Evolutionary conservation across 2,888 invertebrate species (phyloP).

Genomic region (Drosophila atripex): DNA sequence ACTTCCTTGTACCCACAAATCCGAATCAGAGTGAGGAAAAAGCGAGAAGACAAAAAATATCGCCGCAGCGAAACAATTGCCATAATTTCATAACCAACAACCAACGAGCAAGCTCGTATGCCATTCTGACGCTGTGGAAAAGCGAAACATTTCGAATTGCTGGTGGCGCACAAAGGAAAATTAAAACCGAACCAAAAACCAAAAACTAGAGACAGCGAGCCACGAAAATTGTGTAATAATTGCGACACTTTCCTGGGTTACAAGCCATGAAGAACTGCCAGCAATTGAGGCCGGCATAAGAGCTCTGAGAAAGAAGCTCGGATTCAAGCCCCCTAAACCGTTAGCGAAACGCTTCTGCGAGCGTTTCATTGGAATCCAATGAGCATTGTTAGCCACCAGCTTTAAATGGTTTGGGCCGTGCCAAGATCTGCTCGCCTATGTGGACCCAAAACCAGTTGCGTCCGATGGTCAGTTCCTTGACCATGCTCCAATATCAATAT

Average conservation of each 20-base stretch:
- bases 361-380: conserved; percentile 55
- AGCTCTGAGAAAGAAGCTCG: conserved; percentile 39
- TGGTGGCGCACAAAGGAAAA: conserved; percentile 47
- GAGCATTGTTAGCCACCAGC: conserved; percentile 33
- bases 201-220: conserved; percentile 31
- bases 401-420: conserved; percentile 8
- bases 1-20: conserved; percentile 44
- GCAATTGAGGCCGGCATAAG: conserved; percentile 15
- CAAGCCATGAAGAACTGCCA: conserved; percentile 46
- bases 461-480: conserved; percentile 52
- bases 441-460: conserved; percentile 53
- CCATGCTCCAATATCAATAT: conserved; percentile 66
- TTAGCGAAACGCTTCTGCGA: conserved; percentile 17
- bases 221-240: conserved; percentile 69
- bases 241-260: conserved; percentile 63
- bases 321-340: conserved; percentile 12
- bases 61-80: conserved; percentile 62
- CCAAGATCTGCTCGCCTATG: conserved; percentile 29
- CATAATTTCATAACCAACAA: conserved; percentile 66
- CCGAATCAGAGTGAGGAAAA: conserved; percentile 35
- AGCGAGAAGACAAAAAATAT: conserved; percentile 30
- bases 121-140: conserved; percentile 59
- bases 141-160: conserved; percentile 59
- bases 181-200: conserved; percentile 24
- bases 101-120: conserved; percentile 60